These are phyloP conservation scores for Sinohyriopsis cumingii DNA, from an alignment of 2,888 invertebrate genomes.

Conservation along the genomic window DNA sequence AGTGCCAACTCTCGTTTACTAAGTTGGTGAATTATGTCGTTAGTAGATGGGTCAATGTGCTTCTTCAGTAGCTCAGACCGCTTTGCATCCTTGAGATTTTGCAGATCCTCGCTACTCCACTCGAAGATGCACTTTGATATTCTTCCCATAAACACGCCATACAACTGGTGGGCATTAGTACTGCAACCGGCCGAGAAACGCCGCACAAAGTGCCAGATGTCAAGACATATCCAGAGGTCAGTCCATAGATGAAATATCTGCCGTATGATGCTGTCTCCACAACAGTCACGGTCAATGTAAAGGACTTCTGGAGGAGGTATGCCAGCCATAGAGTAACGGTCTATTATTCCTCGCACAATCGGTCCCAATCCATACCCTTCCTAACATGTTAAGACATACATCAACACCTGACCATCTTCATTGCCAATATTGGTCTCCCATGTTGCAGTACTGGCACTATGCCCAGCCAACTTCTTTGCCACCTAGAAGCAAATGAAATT, in stretches of 20 bases:
- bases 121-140: conserved; percentile 33
- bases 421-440: conserved; percentile 48
- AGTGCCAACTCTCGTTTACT: conserved; percentile 18
- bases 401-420: conserved; percentile 41
- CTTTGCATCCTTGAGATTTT: conserved; percentile 18
- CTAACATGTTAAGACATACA: conserved; percentile 35
- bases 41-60: neutral
- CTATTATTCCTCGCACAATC: conserved; percentile 36
- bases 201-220: conserved; percentile 51
- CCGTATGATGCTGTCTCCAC: conserved; percentile 17
- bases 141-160: conserved; percentile 36
- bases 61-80: conserved; percentile 9
- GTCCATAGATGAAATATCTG: conserved; percentile 28
- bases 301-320: conserved; percentile 38
- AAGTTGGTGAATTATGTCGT: conserved; percentile 6
- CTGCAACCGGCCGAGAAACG: conserved; percentile 27
- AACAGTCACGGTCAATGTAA: conserved; percentile 54
- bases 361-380: conserved; percentile 34
- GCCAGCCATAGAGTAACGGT: conserved; percentile 25
- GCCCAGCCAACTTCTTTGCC: conserved; percentile 32
- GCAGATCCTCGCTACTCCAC: conserved; percentile 34
- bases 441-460: conserved; percentile 22
- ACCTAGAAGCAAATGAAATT: conserved; percentile 3
- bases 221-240: conserved; percentile 28
- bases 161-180: conserved; percentile 42